Conservation (phyloP, 2,888 invertebrate species). For the Heteromyza rotundicornis region DNA sequence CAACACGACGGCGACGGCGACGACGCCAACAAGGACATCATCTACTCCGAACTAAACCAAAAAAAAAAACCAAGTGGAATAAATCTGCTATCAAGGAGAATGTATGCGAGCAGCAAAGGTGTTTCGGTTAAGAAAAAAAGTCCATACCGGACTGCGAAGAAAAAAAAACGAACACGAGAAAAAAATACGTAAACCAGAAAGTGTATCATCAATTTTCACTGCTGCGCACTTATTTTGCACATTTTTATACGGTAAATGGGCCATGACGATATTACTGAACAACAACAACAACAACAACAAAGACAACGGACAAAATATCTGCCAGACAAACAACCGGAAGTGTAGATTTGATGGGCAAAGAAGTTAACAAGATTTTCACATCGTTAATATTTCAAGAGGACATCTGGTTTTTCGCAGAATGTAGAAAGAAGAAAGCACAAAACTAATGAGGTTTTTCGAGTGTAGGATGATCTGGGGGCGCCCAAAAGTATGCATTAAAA, state of each 20-base stretch:
- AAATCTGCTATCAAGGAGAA: too few relatives aligned
- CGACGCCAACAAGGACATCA: not conserved
- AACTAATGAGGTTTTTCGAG: too few relatives aligned
- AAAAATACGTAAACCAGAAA: not conserved
- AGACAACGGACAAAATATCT: not conserved
- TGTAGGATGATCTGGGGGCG: too few relatives aligned
- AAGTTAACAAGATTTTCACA: constrained; percentile 4
- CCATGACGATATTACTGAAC: not conserved
- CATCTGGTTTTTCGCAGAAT: not conserved
- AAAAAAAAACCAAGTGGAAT: too few relatives aligned
- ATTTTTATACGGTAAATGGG: constrained; percentile 4
- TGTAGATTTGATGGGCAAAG: not conserved
- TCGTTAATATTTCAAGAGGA: constrained; percentile 1
- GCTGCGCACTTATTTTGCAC: constrained; percentile 19
- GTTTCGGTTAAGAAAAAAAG: not conserved
- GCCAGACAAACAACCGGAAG: not conserved
- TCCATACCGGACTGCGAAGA: too few relatives aligned
- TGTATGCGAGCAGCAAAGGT: not conserved
- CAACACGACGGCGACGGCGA: not conserved
- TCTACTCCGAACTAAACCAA: too few relatives aligned
- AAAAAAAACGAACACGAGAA: not conserved
- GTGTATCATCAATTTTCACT: constrained; percentile 26
- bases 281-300: not conserved
- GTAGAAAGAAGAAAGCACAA: not conserved
- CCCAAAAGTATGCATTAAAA: too few relatives aligned